Base-by-base conservation (phyloP, 2,797 vertebrate genomes). In the Decapterus maruadsi region DNA sequence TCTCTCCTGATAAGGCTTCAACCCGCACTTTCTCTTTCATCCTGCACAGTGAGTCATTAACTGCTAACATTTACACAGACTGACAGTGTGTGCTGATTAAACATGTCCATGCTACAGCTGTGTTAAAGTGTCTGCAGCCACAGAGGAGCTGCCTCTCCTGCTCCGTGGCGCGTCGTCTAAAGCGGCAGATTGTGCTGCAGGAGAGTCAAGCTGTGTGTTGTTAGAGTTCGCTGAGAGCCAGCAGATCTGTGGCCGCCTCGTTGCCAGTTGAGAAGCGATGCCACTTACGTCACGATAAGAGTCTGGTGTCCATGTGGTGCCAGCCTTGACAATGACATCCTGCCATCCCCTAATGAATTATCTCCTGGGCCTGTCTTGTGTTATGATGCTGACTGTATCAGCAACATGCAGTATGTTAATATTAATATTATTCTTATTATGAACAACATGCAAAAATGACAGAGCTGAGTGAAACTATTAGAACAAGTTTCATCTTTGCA, bases 1-100 rank as follows among this genome's bases (percentile, higher is more conserved):
- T 80, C 72, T 70, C 65, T 68, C n/a, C 82, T 80, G 84, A 89
- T 90, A 84, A 83, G 75, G 31, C 26, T 63, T 82, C 2, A 20
- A 46, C 16, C 34, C n/a, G 19, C 69, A 62, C 82, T 83, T 83
- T 84, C 50, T 56, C 64, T 85, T 75, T 76, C 40, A 54, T 51
- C 65, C 34, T 56, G 62, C 58, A 77, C 54, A 64, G 29, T 22
- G 29, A 80, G 58, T 50, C 63, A 20, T 69, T 78, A 57, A 53
- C 70, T n/a, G 56, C 72, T 66, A 55, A 74, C 57, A 54, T 31
- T 75, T 48, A 77, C 53, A 50, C 53, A 45, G 56, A 57, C n/a
- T 50, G 73, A 62, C 67, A 60, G 31, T 70, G 73, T 66, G 65
- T 42, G 60, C 20, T 78, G 48, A 64, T 78, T 75, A 72, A 75